Evolutionary conservation across 2,888 invertebrate genomes (phyloP), one percentile per base, ranked within the genome.

Genomic region (Zaprionus obscuricornis): DNA sequence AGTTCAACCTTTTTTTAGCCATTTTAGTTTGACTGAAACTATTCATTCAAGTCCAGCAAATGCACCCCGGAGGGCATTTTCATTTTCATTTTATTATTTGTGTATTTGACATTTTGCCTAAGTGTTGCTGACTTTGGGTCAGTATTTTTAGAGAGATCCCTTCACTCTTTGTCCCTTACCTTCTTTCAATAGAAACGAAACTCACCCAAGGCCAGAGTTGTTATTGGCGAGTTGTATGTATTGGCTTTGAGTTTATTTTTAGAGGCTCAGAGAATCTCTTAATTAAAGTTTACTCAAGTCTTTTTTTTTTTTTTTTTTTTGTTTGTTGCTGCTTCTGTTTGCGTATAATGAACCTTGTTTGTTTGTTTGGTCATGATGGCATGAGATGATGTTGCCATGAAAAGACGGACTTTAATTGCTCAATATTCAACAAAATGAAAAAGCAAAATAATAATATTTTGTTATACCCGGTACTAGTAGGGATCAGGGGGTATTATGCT

Each of bases 91-190:
- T 62, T 51, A 74, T 64, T 75, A 82, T 82, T 78, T 78, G 82
- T 81, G 81, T 86, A 86, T 84, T 81, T 81, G 81, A 86, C 81
- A 81, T 86, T 81, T 86, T 82, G 70, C 74, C 67, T 81, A 84
- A 84, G 86, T 86, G 86, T 86, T 84, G 86, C 85, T 86, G 81
- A 81, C 86, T 81, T 81, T 85, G 71, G 81, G 82, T 68, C 60
- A 84, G 62, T 65, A 67, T 66, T 66, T 63, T 54, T 39, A 24
- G 31, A 54, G 7, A 6, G 7, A 10, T 18, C 13, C 16, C 27
- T 11, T 16, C 1, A 3, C 8, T 20, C 13, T 11, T 6, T 3
- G 3, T 1, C 11, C 7, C 22, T 3, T 2, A 3, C 27, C 7
- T 10, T 13, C 16, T 6, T 2, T n/a, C 20, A 4, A 8, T 5